A percentile compares a stretch with the other conserved stretches of the same genome.
Conservation (phyloP, 2,888 invertebrate species). For the Platynereis dumerilii region DNA sequence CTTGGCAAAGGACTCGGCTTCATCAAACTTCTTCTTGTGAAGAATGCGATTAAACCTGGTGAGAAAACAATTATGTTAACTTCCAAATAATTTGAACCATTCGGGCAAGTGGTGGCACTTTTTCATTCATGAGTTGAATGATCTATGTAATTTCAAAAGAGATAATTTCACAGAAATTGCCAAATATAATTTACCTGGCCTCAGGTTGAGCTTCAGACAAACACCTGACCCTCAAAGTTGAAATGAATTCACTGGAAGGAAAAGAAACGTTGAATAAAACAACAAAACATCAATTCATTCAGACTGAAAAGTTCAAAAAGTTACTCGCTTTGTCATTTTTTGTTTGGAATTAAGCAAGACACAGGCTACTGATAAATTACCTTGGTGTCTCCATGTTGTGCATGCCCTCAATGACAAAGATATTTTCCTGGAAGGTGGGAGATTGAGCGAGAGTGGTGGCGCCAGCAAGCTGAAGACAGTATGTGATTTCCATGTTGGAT, state of each 20-base stretch:
- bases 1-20: constrained; percentile 54
- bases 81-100: background rate
- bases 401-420: constrained; percentile 20
- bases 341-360: too few species aligned
- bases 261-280: background rate
- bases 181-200: constrained; percentile 41
- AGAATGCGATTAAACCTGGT: constrained; percentile 44
- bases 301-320: too few species aligned
- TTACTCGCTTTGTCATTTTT: too few species aligned
- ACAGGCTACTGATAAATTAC: too few species aligned
- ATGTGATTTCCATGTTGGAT: constrained; percentile 4
- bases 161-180: too few species aligned
- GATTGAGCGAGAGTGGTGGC: constrained; percentile 9
- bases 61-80: constrained; percentile 34
- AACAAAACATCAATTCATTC: too few species aligned
- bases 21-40: constrained; percentile 54
- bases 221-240: constrained; percentile 47
- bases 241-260: constrained; percentile 19
- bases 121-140: too few species aligned
- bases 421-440: background rate
- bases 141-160: too few species aligned
- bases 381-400: background rate
- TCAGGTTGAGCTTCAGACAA: constrained; percentile 54
- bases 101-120: too few species aligned
- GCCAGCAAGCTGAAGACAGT: constrained; percentile 9